Base-by-base conservation (phyloP, 2,113 vertebrate species). In the Dicrurus megarhynchus region DNA sequence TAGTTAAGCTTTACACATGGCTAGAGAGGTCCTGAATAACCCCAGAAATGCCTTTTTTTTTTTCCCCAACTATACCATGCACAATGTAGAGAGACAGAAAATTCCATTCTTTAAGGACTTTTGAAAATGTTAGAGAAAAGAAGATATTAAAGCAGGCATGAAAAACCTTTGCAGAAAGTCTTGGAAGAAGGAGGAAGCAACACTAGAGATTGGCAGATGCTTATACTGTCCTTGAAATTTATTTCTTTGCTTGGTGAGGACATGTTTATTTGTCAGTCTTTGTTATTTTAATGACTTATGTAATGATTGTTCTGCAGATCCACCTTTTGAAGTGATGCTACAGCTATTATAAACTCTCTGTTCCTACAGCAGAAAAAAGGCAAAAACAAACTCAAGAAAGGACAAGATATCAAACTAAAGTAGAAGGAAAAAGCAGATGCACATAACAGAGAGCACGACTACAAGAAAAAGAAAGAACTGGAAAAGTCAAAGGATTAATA, bases 271-370 rank as follows among this genome's bases (percentile, higher is more conserved):
- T 37, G 24, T 37, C 89, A 82, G 59, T 68, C 73, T 90, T 95
- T 94, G 86, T 94, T 87, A 75, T 75, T 95, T 91, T 93, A 87
- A 89, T 3, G 13, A 82, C 53, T 93, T 89, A 42, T 61, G 53
- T 49, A 95, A 91, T 44, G 26, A 80, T 47, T 80, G 30, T 74
- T 94, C 37, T 85, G 65, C 28, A 79, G 74, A 85, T 76, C 28
- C 44, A 93, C 49, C 74, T 83, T 91, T 55, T 91, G 93, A 95
- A 95, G 77, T 85, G 74, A 82, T 32, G 26, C 32, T 85, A 46
- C 3, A 3, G 67, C 67, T 85, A 41, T 47, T 70, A 77, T 27
- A 93, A 93, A 83, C 63, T 84, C 50, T 28, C n/a, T 68, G 33
- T 41, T 92, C 56, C 67, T 53, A 57, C 32, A 67, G 39, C 23